Percentiles rank a stretch among this genome's conserved stretches.
These are phyloP conservation scores for Tenthredo scrophulariae DNA, from an alignment of 2,888 invertebrate species.

Conservation along the genomic window DNA sequence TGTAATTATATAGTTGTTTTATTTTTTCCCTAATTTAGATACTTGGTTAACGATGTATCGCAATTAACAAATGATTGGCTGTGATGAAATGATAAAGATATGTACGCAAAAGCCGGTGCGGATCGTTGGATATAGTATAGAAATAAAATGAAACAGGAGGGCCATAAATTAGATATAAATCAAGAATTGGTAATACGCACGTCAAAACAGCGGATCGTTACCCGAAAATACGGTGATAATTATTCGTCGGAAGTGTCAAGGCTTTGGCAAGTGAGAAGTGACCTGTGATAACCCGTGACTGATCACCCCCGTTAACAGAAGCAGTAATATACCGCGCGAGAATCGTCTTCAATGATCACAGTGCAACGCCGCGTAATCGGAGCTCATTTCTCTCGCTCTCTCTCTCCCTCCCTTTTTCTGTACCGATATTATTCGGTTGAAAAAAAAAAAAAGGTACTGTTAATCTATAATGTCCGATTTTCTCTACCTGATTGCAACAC, in stretches of 20 bases:
- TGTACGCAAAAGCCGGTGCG: not conserved
- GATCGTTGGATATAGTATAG: not conserved
- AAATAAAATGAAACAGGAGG: not conserved
- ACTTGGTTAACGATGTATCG: not conserved
- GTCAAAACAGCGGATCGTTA: slow-evolving; percentile 39
- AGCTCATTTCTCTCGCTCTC: not conserved
- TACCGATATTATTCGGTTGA: not conserved
- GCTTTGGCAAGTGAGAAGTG: slow-evolving; percentile 41
- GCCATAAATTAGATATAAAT: slow-evolving; percentile 40
- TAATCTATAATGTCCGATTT: not conserved
- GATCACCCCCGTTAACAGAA: slow-evolving; percentile 15
- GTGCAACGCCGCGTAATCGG: not conserved
- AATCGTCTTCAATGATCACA: slow-evolving; percentile 10
- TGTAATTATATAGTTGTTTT: not conserved
- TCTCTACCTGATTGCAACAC: not conserved
- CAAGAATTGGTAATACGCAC: slow-evolving; percentile 12
- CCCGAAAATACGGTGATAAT: slow-evolving; percentile 15
- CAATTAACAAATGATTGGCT: slow-evolving; percentile 32
- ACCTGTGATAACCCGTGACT: slow-evolving; percentile 41
- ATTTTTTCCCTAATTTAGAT: not conserved
- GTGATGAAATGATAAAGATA: slow-evolving; percentile 12
- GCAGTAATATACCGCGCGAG: not conserved
- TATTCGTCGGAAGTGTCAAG: slow-evolving; percentile 50
- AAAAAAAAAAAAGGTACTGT: not conserved
- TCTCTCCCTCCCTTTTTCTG: not conserved